A percentile compares a stretch with the other conserved stretches of the same genome.
Evolutionary conservation across 1,140 invertebrate species (phyloP).

Genomic region (Chironomus tepperi): DNA sequence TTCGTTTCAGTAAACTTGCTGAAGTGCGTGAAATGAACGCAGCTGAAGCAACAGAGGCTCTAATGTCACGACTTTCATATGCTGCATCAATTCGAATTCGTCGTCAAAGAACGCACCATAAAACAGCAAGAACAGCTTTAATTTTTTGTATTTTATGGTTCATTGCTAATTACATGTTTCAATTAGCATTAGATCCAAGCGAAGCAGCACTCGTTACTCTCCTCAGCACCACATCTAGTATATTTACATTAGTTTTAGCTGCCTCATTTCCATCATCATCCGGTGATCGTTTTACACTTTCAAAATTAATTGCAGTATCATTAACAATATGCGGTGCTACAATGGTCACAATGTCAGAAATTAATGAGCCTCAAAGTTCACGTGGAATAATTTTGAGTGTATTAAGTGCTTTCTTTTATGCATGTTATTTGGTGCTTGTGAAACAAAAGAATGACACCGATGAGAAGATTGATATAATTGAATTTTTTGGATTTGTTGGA

Average conservation of each 20-base stretch:
- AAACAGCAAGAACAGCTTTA: slow-evolving; percentile 64
- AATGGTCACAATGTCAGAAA: slow-evolving; percentile 62
- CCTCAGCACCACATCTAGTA: slow-evolving; percentile 69
- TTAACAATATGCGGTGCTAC: slow-evolving; percentile 71
- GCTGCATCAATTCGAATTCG: slow-evolving; percentile 61
- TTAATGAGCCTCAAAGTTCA: slow-evolving; percentile 52
- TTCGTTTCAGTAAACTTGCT: slow-evolving; percentile 75
- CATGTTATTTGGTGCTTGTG: slow-evolving; percentile 73
- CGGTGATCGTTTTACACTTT: slow-evolving; percentile 70
- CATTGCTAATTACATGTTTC: slow-evolving; percentile 70
- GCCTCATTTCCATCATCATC: slow-evolving; percentile 68
- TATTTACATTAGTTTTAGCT: slow-evolving; percentile 75
- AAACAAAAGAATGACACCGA: slow-evolving; percentile 73
- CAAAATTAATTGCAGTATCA: slow-evolving; percentile 68
- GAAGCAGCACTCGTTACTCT: slow-evolving; percentile 71
- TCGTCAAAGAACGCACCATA: slow-evolving; percentile 39
- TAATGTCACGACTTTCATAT: slow-evolving; percentile 76
- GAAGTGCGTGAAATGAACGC: slow-evolving; percentile 77
- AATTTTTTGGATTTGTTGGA: slow-evolving; percentile 89
- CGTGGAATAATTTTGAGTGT: slow-evolving; percentile 66
- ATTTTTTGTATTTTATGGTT: slow-evolving; percentile 80
- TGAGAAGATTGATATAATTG: slow-evolving; percentile 78
- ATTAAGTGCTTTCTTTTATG: slow-evolving; percentile 75
- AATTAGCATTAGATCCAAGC: slow-evolving; percentile 64
- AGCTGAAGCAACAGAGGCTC: slow-evolving; percentile 70